phyloP scores from a whole-genome alignment of 2,113 vertebrate genomes.

The Pogonocichla stellata region DNA sequence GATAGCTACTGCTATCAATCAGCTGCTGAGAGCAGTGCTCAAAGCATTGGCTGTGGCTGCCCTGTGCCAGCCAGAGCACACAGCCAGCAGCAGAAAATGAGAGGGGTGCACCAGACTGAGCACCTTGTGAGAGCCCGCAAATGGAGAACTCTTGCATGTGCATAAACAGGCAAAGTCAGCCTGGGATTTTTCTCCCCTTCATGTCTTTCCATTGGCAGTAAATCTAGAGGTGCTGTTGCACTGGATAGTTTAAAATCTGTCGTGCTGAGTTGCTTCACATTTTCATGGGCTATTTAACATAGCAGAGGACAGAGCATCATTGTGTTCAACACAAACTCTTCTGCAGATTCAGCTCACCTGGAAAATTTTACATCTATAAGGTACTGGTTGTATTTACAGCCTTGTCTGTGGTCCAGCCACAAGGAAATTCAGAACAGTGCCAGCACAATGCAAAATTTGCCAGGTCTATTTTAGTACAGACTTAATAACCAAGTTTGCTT shows the following conservation, averaged over 20 bases:
- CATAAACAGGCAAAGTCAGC: not conserved
- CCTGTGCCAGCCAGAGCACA: not conserved
- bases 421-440: not conserved
- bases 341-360: not conserved
- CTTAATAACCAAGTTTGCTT: not conserved
- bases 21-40: not conserved
- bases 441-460: not conserved
- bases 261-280: not conserved
- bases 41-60: not conserved
- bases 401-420: not conserved
- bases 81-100: not conserved
- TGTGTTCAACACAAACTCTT: not conserved
- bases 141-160: not conserved
- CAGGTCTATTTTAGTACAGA: not conserved
- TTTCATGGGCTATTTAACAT: not conserved
- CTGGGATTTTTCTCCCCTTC: no score
- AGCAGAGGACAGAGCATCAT: not conserved
- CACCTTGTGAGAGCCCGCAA: not conserved
- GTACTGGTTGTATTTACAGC: not conserved
- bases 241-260: not conserved
- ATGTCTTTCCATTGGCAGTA: not conserved
- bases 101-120: not conserved
- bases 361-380: not conserved
- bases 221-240: not conserved
- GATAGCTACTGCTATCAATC: not conserved